Conservation (phyloP, 2,113 vertebrate genomes). For the Poicephalus meyeri region DNA sequence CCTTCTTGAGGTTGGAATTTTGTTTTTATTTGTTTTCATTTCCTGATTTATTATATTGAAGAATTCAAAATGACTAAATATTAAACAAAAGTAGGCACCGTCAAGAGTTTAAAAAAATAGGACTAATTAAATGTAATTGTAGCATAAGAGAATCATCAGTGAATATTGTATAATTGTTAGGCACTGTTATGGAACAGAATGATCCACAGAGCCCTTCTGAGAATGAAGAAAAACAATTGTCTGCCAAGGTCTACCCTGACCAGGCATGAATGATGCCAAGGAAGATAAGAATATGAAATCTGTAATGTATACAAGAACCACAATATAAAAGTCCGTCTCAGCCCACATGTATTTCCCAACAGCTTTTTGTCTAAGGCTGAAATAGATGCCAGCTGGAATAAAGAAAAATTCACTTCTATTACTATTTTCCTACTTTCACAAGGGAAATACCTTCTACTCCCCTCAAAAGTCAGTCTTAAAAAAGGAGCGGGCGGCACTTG, state of each 20-base stretch:
- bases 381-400: neutral
- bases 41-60: neutral
- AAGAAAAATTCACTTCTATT: neutral
- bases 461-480: neutral
- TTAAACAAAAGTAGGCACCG: neutral
- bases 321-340: neutral
- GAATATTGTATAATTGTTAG: neutral
- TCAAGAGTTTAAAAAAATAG: neutral
- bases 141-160: neutral
- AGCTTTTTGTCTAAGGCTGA: neutral
- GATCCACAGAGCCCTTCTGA: neutral
- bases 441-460: neutral
- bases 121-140: neutral
- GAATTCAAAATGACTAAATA: neutral
- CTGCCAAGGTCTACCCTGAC: neutral
- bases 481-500: neutral
- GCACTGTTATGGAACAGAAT: neutral
- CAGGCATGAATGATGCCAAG: neutral
- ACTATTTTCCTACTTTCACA: neutral
- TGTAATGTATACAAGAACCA: neutral
- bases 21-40: neutral
- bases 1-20: neutral
- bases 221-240: neutral
- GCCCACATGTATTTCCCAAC: neutral
- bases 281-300: conserved; percentile 8